phyloP scores from a whole-genome alignment of 2,888 invertebrate genomes.

The Microctonus hyperodae region DNA sequence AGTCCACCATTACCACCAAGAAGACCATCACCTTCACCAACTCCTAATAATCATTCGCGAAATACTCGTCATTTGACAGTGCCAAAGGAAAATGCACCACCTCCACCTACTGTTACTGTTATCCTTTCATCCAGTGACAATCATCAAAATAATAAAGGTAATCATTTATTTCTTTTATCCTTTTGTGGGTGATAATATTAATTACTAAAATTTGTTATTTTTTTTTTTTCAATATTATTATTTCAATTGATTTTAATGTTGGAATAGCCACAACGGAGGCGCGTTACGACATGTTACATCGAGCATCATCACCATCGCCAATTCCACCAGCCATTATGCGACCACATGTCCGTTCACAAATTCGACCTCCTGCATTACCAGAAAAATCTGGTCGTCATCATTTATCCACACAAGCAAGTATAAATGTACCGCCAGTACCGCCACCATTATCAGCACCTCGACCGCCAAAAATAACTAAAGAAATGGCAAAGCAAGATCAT shows the following conservation, averaged over 20 bases:
- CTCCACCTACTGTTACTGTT: slow-evolving; percentile 58
- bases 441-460: slow-evolving; percentile 55
- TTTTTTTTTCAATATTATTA: too few species aligned
- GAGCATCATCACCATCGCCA: slow-evolving; percentile 58
- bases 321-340: slow-evolving; percentile 47
- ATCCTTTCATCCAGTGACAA: slow-evolving; percentile 52
- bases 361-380: slow-evolving; percentile 50
- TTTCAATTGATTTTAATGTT: too few species aligned
- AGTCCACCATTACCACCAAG: slow-evolving; percentile 72
- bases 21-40: slow-evolving; percentile 65
- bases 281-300: slow-evolving; percentile 62
- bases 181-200: background rate
- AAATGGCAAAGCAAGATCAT: slow-evolving; percentile 62
- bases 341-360: slow-evolving; percentile 44
- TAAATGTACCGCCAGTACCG: slow-evolving; percentile 54
- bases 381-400: slow-evolving; percentile 48
- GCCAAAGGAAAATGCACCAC: slow-evolving; percentile 64
- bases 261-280: slow-evolving; percentile 55
- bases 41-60: slow-evolving; percentile 50
- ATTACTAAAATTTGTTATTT: slow-evolving; percentile 10
- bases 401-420: slow-evolving; percentile 35
- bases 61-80: slow-evolving; percentile 61
- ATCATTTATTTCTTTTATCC: background rate
- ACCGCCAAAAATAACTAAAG: slow-evolving; percentile 53
- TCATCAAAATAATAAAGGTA: slow-evolving; percentile 58